Evolutionary conservation across 2,888 invertebrate genomes (phyloP), one percentile per base, ranked within the genome.

Genomic region (Diploptera punctata): DNA sequence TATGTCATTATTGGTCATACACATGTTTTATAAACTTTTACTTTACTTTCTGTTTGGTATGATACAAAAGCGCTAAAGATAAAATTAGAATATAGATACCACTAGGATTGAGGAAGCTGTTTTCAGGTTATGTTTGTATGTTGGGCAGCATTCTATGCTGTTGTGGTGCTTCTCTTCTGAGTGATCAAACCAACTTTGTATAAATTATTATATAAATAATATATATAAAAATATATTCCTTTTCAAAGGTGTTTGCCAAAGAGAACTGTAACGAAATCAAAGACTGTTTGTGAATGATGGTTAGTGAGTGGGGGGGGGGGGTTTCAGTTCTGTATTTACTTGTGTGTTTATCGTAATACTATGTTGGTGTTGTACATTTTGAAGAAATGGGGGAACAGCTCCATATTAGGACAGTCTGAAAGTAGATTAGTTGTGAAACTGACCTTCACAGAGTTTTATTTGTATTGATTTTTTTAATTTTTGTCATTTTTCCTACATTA

Each of bases 231-330:
- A 54, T 65, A 44, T 65, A 65, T 43, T 65, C 24, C 65, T 65
- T 65, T 44, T 65, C 43, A 65, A 44, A 65, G 65, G 24, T 65
- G 65, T 44, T 65, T 65, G 65, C 65, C 65, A 65, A 65, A 65
- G 62, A 62, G 65, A 65, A 44, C 16, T 65, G 44, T 18, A 65
- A 65, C 33, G 65, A 65, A 69, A 69, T 31, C 62, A 65, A 70
- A 70, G 62, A 62, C 62, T 62, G 70, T 60, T 60, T 44, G 70
- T 60, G 60, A 54, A 70, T 44, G 54, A 68, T 33, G 68, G 60
- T 70, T 62, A 70, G 70, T 62, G 70, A 62, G 43, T 65, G 65
- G 21, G 31, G 7, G 38, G 7, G 10, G 9, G 10, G 31, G 7
- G 19, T 29, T 61, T 61, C 18, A 61, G 61, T 61, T 61, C 16